Evolutionary conservation across 2,888 invertebrate species (phyloP), one percentile per base, ranked within the genome.

Genomic region (Amphipoea oculea): DNA sequence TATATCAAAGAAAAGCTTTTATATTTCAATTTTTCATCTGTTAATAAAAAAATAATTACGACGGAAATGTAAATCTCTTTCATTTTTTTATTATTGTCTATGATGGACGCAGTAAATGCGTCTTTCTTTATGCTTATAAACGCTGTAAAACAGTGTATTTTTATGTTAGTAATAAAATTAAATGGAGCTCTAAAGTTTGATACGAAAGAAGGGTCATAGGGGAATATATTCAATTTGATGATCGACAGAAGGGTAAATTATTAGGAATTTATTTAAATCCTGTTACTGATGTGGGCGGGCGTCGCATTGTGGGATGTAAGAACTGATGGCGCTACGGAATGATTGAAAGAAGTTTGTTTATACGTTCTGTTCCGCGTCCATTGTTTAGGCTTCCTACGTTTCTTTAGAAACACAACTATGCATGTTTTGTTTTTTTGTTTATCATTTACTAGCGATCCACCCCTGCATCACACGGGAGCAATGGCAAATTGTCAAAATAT

Each of bases 221-320:
- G 75, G 42, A 83, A 83, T 81, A 79, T 83, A 89, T 89, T 89
- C 82, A 75, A 72, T 84, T 89, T 88, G 84, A 86, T 89, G 90
- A 88, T 90, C 89, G 81, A 89, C 89, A 80, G 73, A 77, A 75
- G 86, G 79, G 80, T 89, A 83, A 83, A 57, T 78, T 88, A 88
- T 85, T 83, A 60, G 79, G 81, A 84, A 89, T 84, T 89, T 88
- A 87, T 88, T 88, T 75, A 88, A 88, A 88, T 84, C 77, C 78
- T 78, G 79, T 65, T 51, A 48, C 40, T 73, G 74, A 57, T 67
- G 88, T 88, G 86, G 86, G 88, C 79, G 84, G 80, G 62, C 75
- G 48, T 63, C 48, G 70, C 66, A 66, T 67, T 73, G 54, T 73
- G 69, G 66, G 73, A 62, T 69, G 40, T 78, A 62, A 68, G 36